Evolutionary conservation across 2,113 vertebrate species (phyloP).

Genomic region (Syngnathus scovelli): DNA sequence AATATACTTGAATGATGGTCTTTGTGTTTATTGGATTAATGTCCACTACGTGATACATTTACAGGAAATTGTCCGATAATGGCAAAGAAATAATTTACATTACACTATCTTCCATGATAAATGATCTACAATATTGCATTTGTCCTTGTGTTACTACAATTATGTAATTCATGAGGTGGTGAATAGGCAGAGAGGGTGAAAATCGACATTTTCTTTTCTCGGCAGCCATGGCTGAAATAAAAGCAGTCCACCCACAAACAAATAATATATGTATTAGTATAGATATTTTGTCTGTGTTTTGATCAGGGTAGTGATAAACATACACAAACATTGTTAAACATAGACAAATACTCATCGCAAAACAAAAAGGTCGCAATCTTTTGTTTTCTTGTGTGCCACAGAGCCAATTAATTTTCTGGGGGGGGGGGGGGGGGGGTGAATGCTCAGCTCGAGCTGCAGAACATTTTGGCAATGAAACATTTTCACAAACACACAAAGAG

Average conservation of each 20-base stretch:
- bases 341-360: background rate
- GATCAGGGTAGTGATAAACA: background rate
- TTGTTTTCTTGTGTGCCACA: background rate
- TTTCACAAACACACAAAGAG: background rate
- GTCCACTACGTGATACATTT: slow-evolving; percentile 6
- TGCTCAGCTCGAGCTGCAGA: slow-evolving; percentile 3
- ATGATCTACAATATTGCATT: slow-evolving; percentile 11
- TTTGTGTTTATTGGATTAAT: slow-evolving; percentile 4
- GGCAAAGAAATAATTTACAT: slow-evolving; percentile 12
- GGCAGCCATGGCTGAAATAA: background rate
- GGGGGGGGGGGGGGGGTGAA: background rate
- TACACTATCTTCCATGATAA: slow-evolving; percentile 9
- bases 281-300: background rate
- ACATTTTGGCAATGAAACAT: background rate
- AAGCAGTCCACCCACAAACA: background rate
- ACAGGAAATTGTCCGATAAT: slow-evolving; percentile 25
- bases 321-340: background rate
- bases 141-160: slow-evolving; percentile 19
- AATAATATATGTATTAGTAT: background rate
- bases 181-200: background rate
- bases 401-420: background rate
- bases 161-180: background rate
- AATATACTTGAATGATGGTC: slow-evolving; percentile 17
- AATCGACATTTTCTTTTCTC: background rate
- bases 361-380: background rate